Percentiles rank a stretch among this genome's conserved stretches.
Evolutionary conservation across 2,113 vertebrate species (phyloP).

Genomic region (Amphiprion percula): DNA sequence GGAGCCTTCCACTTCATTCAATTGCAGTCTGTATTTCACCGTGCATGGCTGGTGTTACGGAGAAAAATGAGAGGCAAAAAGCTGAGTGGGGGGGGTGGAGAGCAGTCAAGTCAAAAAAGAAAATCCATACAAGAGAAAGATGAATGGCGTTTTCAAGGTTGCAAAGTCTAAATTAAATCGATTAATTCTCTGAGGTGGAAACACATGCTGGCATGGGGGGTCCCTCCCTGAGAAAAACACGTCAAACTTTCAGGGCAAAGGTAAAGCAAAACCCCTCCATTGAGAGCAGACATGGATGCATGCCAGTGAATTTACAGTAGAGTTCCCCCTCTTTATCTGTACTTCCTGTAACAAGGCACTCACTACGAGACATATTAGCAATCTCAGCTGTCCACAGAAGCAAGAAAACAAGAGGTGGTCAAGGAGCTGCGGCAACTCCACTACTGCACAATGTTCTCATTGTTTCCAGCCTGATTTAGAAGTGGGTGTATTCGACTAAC

Average conservation of each 20-base stretch:
- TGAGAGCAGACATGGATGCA: conserved; percentile 10
- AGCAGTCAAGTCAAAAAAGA: conserved; percentile 26
- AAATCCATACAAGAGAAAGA: conserved; percentile 63
- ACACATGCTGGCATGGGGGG: not conserved
- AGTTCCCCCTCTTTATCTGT: conserved; percentile 30
- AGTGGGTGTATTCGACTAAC: conserved; percentile 62
- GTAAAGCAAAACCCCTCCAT: conserved; percentile 22
- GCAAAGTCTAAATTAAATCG: conserved; percentile 51
- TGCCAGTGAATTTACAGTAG: conserved; percentile 21
- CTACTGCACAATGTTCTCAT: conserved; percentile 69
- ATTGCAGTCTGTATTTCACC: conserved; percentile 53
- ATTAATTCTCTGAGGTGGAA: conserved; percentile 58
- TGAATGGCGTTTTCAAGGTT: conserved; percentile 70
- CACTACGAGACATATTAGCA: conserved; percentile 51
- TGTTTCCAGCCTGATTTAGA: conserved; percentile 67
- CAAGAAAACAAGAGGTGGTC: conserved; percentile 64
- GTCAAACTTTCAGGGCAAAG: conserved; percentile 42
- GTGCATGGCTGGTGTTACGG: conserved; percentile 36
- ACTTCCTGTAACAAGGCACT: conserved; percentile 27
- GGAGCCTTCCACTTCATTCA: conserved; percentile 59
- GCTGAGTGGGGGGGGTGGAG: conserved; percentile 9
- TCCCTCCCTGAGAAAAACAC: conserved; percentile 2
- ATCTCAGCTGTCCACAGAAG: conserved; percentile 38
- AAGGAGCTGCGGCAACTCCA: conserved; percentile 32
- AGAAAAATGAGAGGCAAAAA: conserved; percentile 62